Conservation (phyloP, 2,797 vertebrate species). For the Clarias fuscus region DNA sequence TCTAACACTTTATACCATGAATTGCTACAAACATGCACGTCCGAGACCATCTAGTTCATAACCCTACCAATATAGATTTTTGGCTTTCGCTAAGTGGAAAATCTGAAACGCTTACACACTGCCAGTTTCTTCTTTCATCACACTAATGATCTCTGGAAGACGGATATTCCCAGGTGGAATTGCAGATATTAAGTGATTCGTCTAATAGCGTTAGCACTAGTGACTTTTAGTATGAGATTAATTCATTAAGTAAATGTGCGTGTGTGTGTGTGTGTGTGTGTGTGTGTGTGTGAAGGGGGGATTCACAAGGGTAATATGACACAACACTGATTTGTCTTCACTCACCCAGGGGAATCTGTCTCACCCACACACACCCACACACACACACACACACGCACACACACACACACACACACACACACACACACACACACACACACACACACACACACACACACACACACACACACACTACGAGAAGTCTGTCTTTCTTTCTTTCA, state of each 20-base stretch:
- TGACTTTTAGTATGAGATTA: conserved; percentile 71
- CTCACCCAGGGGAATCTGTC: conserved; percentile 64
- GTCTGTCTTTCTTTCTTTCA: background rate
- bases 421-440: conserved; percentile 35
- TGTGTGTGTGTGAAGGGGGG: background rate
- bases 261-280: conserved; percentile 55
- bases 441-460: too few species aligned
- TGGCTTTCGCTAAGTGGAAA: conserved; percentile 1
- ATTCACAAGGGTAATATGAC: conserved; percentile 64
- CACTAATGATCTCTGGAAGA: conserved; percentile 31
- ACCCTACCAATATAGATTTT: background rate
- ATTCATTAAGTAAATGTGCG: conserved; percentile 75
- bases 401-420: conserved; percentile 26
- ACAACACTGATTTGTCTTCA: conserved; percentile 76
- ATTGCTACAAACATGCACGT: background rate
- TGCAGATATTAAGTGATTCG: conserved; percentile 40
- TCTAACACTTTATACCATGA: background rate
- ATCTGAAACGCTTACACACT: background rate
- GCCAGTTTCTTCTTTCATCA: background rate
- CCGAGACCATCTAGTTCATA: background rate
- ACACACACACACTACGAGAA: too few species aligned
- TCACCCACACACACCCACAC: conserved; percentile 32
- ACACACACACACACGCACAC: conserved; percentile 30
- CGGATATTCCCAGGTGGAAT: conserved; percentile 51
- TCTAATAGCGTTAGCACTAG: conserved; percentile 59